Percentiles rank a stretch among this genome's conserved stretches.
These are phyloP conservation scores for Xiphophorus hellerii DNA, from an alignment of 2,113 vertebrate species.

Conservation along the genomic window DNA sequence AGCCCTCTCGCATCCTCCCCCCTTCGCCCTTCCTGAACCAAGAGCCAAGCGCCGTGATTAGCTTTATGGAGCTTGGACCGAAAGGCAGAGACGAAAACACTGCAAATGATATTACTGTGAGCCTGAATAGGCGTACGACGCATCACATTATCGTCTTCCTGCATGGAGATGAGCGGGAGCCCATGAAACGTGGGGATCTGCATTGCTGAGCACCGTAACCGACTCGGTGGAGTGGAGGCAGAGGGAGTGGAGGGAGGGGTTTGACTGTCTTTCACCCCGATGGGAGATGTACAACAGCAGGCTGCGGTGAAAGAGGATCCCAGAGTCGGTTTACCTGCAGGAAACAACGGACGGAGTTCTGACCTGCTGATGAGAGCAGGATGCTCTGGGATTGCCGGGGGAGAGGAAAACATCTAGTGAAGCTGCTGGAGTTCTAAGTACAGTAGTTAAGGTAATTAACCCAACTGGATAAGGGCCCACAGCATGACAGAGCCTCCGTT, in stretches of 20 bases:
- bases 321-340: constrained; percentile 34
- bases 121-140: constrained; percentile 71
- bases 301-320: constrained; percentile 1
- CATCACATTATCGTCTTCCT: constrained; percentile 63
- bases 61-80: constrained; percentile 70
- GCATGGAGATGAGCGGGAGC: constrained; percentile 15
- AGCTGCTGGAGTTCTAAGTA: too few species aligned
- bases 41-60: constrained; percentile 66
- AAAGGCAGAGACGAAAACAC: constrained; percentile 55
- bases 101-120: constrained; percentile 73
- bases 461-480: background rate
- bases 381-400: background rate
- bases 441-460: background rate
- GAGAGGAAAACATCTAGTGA: too few species aligned
- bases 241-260: background rate
- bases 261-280: constrained; percentile 1
- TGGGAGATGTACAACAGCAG: constrained; percentile 33
- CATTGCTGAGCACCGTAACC: background rate
- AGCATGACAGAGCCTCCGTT: too few species aligned
- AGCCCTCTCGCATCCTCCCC: constrained; percentile 37
- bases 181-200: constrained; percentile 25
- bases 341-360: constrained; percentile 29
- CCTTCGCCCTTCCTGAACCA: constrained; percentile 66
- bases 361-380: constrained; percentile 12
- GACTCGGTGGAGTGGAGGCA: background rate